phyloP scores from a whole-genome alignment of 2,888 invertebrate genomes.

The Hedya salicella region DNA sequence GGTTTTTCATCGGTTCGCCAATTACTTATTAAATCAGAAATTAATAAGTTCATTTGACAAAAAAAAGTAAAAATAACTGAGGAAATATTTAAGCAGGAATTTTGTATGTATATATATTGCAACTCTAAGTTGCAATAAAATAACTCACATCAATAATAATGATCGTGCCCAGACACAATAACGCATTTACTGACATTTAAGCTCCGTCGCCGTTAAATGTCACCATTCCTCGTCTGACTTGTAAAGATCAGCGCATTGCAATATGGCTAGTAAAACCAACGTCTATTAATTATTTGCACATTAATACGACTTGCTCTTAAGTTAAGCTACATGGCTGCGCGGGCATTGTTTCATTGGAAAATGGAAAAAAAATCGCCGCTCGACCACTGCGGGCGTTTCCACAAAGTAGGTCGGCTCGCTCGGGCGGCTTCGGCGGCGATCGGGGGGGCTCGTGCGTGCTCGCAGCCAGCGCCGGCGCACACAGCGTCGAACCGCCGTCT shows the following conservation, averaged over 20 bases:
- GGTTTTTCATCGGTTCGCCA: too few relatives aligned
- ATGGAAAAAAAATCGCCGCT: conserved; percentile 77
- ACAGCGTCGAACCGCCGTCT: conserved; percentile 70
- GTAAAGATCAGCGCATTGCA: not conserved
- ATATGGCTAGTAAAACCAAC: not conserved
- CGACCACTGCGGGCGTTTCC: conserved; percentile 71
- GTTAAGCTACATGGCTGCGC: conserved; percentile 49
- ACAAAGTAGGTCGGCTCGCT: conserved; percentile 77
- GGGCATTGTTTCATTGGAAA: conserved; percentile 81
- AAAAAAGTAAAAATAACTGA: too few relatives aligned
- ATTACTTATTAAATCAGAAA: too few relatives aligned
- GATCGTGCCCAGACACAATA: conserved; percentile 5
- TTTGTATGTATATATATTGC: too few relatives aligned
- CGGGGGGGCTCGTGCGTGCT: conserved; percentile 66
- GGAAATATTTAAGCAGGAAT: too few relatives aligned
- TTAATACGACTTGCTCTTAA: conserved; percentile 26
- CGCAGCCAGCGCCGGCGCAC: conserved; percentile 69
- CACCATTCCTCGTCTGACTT: conserved; percentile 19
- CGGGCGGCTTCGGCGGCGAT: conserved; percentile 68
- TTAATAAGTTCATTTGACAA: too few relatives aligned
- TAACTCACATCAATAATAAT: not conserved
- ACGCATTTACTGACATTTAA: conserved; percentile 31
- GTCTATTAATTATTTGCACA: conserved; percentile 1
- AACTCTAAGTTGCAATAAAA: too few relatives aligned
- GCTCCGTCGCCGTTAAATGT: conserved; percentile 26